Evolutionary conservation across 1,140 invertebrate species (phyloP).

Genomic region (Diorhabda elongata): DNA sequence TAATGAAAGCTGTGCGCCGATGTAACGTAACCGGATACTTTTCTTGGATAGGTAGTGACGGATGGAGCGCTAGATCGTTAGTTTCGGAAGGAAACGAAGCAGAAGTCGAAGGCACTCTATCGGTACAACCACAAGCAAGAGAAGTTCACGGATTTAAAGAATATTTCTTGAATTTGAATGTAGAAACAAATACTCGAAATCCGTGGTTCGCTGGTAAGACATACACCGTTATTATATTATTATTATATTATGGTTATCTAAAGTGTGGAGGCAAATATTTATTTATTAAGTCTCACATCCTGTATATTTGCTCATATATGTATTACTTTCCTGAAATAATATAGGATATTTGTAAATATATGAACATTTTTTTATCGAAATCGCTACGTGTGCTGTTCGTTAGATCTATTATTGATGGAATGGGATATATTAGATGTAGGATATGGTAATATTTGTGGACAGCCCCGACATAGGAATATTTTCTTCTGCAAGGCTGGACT

Average conservation of each 20-base stretch:
- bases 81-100: slow-evolving; percentile 85
- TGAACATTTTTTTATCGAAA: too few species aligned
- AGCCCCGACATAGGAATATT: too few species aligned
- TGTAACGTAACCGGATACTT: slow-evolving; percentile 85
- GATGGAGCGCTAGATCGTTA: slow-evolving; percentile 82
- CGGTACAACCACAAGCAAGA: slow-evolving; percentile 86
- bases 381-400: too few species aligned
- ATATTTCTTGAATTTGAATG: slow-evolving; percentile 81
- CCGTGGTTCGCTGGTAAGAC: slow-evolving; percentile 86
- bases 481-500: too few species aligned
- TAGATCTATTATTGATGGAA: too few species aligned
- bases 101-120: slow-evolving; percentile 86
- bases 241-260: not conserved
- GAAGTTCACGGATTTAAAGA: slow-evolving; percentile 81
- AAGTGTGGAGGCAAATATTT: too few species aligned
- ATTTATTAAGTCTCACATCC: too few species aligned
- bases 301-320: too few species aligned
- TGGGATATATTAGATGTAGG: too few species aligned
- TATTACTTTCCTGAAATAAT: too few species aligned
- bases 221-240: not conserved
- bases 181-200: slow-evolving; percentile 82
- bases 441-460: too few species aligned
- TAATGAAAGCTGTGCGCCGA: slow-evolving; percentile 85
- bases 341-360: too few species aligned
- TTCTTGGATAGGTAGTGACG: slow-evolving; percentile 93